Base-by-base conservation (phyloP, 2,113 vertebrate genomes). In the Ceyx melanurus region DNA sequence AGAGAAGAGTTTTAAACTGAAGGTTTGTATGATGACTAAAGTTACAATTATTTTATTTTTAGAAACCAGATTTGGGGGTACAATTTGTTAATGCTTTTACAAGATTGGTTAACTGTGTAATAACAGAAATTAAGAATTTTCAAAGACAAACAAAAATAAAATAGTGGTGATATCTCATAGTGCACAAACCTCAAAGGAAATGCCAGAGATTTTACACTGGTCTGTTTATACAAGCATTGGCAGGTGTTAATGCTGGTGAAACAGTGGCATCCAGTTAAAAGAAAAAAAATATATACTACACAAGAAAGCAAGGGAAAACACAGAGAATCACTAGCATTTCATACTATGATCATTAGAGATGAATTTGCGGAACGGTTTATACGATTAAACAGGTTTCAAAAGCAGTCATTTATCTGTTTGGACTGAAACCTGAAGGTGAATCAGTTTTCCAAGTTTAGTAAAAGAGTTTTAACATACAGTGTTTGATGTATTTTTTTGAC, bases 161-260 rank as follows among this genome's bases (percentile, higher is more conserved):
- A n/a, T 43, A 3, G 1, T 11, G 16, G 11, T 4, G 2, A 0
- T 33, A 1, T 62, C 23, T 61, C 28, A 50, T 53, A 45, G 15
- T 35, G 18, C 3, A 21, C 18, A n/a, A 26, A n/a, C 18, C 68
- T 73, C 2, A 15, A 43, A 40, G 66, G 72, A 61, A 50, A 48
- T 33, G 4, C 29, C 48, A 15, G 45, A 33, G 19, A 5, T 72
- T 48, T 72, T 12, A 9, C 5, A 1, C 31, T n/a, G 0, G 28
- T 76, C 50, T 54, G 25, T 76, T 76, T 56, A 18, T 66, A 13
- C n/a, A 66, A 60, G 15, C 18, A 13, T 50, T 83, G 75, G 10
- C 23, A 68, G 67, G 37, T 79, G 54, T 40, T 84, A 77, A 48
- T 28, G 19, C 29, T 87, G 37, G 13, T 51, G 51, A 57, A 72